Conservation (phyloP, 2,113 vertebrate species). For the Xenopus laevis region DNA sequence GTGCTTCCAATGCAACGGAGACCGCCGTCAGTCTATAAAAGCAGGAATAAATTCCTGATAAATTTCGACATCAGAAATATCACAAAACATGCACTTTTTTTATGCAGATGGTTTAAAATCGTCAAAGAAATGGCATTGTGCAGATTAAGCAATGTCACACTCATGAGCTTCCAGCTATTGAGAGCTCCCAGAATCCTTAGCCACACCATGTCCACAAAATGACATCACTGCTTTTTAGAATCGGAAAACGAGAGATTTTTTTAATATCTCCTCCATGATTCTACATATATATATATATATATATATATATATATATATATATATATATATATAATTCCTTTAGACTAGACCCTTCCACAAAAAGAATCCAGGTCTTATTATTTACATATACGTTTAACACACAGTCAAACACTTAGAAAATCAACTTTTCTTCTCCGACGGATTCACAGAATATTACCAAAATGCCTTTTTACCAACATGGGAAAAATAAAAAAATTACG, state of each 20-base stretch:
- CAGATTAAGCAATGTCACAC: slow-evolving; percentile 48
- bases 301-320: slow-evolving; percentile 17
- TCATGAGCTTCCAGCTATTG: no score
- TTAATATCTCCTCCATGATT: slow-evolving; percentile 49
- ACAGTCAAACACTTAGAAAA: slow-evolving; percentile 44
- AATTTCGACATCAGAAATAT: slow-evolving; percentile 60
- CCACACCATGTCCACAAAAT: no score
- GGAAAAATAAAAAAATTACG: no score
- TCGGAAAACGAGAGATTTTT: slow-evolving; percentile 39
- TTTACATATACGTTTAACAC: slow-evolving; percentile 37
- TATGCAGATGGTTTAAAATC: slow-evolving; percentile 55
- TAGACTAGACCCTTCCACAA: slow-evolving; percentile 37
- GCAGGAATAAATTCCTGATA: slow-evolving; percentile 50
- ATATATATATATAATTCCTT: slow-evolving; percentile 40
- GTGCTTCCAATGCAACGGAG: slow-evolving; percentile 53
- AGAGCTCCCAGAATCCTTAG: no score
- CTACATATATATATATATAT: no score
- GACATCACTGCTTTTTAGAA: no score
- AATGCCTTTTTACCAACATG: slow-evolving; percentile 27
- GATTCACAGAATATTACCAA: slow-evolving; percentile 20
- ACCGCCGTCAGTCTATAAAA: slow-evolving; percentile 47
- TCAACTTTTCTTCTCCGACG: slow-evolving; percentile 31
- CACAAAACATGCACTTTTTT: slow-evolving; percentile 49
- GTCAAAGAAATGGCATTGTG: slow-evolving; percentile 59
- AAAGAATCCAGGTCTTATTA: slow-evolving; percentile 43